Evolutionary conservation across 2,888 invertebrate genomes (phyloP), one percentile per base, ranked within the genome.

Genomic region (Lepidonotus clava): DNA sequence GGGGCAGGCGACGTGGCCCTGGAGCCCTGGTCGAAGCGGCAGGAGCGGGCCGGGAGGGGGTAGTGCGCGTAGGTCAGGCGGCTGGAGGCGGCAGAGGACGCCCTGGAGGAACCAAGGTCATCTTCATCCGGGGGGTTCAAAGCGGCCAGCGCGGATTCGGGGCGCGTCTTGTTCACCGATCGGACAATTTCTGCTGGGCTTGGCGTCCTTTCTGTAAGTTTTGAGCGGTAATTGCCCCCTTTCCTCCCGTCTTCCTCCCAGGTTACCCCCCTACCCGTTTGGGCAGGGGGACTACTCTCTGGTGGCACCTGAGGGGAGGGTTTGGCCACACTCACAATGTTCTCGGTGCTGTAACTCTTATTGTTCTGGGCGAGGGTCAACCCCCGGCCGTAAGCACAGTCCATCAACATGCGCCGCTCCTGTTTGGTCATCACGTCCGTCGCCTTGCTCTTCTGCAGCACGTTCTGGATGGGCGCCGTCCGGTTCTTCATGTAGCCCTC

Each of bases 331-430:
- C 2, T 56, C 18, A 83, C 56, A 34, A 80, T 80, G 51, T 86
- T 86, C 46, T 61, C 86, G 41, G 86, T 86, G 32, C 86, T 86
- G 24, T 38, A 51, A 56, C 86, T 86, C 53, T 86, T 86, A 21
- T 38, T 51, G 34, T 51, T 36, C 8, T 40, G 38, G 24, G 80
- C 51, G 8, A 86, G n/a, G 1, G 4, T 80, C 34, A 46, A 24
- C 18, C 86, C 86, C n/a, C 56, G 51, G 11, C 86, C 32, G 40
- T 56, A 86, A 1, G 66, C 86, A 53, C 77, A 77, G 6, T 56
- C 36, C 28, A 24, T 46, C 38, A 86, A 40, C 80, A 86, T 38
- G 0, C 21, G 0, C 24, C 77, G 51, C 61, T 86, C 86, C 6
- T 86, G 46, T 24, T 80, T 51, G n/a, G 53, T 56, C 86, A 86